These are phyloP conservation scores for Balearica regulorum DNA, from an alignment of 2,797 vertebrate genomes.

Conservation along the genomic window DNA sequence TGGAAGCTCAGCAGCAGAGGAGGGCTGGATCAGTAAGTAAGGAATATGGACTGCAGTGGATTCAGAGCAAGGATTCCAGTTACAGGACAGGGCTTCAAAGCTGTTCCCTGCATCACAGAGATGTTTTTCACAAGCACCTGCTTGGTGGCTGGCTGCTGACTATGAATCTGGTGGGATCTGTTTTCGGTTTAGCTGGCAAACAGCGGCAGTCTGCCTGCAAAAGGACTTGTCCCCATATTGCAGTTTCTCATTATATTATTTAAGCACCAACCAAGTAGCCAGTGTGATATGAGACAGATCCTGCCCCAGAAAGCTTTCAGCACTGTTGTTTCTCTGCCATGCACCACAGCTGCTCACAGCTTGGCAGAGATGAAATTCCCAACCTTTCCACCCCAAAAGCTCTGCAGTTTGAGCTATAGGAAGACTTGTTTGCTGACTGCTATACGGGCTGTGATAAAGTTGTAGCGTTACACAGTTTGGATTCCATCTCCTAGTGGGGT, in stretches of 20 bases:
- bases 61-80: not conserved
- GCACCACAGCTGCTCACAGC: not conserved
- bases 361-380: not conserved
- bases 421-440: not conserved
- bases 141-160: not conserved
- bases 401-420: not conserved
- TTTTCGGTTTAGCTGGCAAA: not conserved
- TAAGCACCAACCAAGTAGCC: not conserved
- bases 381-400: not conserved
- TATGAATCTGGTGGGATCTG: not conserved
- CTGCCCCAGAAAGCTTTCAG: not conserved
- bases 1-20: not conserved
- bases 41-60: accelerated
- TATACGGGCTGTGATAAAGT: not conserved
- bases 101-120: not conserved
- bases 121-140: not conserved
- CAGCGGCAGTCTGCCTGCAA: not conserved
- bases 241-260: not conserved
- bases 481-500: not conserved
- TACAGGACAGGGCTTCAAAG: not conserved
- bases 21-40: not conserved
- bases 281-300: not conserved
- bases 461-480: not conserved
- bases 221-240: not conserved
- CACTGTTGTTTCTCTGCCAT: not conserved